Conservation (phyloP, 2,797 vertebrate species). For the Oreochromis grahami region DNA sequence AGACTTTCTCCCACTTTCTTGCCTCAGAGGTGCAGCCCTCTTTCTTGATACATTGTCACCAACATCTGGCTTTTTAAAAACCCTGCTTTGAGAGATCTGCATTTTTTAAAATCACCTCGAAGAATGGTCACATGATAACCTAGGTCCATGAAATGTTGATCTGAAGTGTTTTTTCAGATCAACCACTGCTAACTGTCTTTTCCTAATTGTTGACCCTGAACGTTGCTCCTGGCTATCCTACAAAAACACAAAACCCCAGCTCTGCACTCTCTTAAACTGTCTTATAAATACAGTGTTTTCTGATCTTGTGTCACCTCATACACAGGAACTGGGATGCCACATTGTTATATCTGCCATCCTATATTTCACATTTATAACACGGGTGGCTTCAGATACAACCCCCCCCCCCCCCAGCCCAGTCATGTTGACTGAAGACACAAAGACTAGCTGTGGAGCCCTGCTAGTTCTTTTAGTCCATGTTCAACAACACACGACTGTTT, state of each 20-base stretch:
- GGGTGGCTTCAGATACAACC: background rate
- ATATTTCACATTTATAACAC: background rate
- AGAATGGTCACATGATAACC: background rate
- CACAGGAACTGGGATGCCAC: background rate
- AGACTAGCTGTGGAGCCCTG: background rate
- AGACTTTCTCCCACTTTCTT: background rate
- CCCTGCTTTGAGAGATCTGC: background rate
- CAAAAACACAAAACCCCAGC: background rate
- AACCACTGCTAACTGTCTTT: background rate
- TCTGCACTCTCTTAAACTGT: background rate
- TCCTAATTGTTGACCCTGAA: accelerated
- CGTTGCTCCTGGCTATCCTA: background rate
- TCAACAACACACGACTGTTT: background rate
- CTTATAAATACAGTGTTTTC: background rate
- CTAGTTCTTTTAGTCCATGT: background rate
- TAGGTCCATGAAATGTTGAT: background rate
- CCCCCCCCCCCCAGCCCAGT: background rate
- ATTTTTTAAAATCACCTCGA: background rate
- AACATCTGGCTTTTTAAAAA: background rate
- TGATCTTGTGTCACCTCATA: background rate
- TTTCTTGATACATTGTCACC: background rate
- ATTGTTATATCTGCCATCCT: background rate
- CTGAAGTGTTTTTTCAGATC: background rate
- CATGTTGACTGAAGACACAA: background rate
- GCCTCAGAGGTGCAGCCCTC: background rate